Evolutionary conservation across 2,888 invertebrate species (phyloP), one percentile per base, ranked within the genome.

Genomic region (Chaitophorus viminalis): DNA sequence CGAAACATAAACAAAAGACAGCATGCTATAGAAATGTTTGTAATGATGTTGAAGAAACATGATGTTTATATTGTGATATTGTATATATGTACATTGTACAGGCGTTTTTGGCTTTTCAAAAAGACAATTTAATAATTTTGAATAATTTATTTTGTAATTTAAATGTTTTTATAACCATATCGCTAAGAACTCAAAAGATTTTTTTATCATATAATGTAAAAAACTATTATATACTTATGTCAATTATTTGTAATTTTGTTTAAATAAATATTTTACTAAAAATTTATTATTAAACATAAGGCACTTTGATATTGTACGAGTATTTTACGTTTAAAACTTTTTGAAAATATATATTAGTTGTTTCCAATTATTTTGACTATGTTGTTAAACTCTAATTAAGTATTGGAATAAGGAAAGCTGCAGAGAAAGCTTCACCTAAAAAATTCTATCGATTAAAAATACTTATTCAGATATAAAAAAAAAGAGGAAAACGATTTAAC

Each of bases 1-100:
- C 81, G 87, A 87, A 87, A 87, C 79, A 87, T 87, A 87, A 79
- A 87, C 70, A 78, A 87, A 87, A 60, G 87, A 86, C 74, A 81
- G 87, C 87, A 87, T 87, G 87, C 87, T 87, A 74, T 79, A 74
- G 79, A 79, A 79, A 87, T 87, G 87, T 87, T 87, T 81, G 72
- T 87, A 74, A 87, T 87, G 87, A 87, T 87, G 79, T 87, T 74
- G 72, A 87, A 87, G 79, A 87, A 79, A 81, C 74, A 87, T 87
- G 79, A 87, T 87, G 72, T 87, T 46, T 72, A 31, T 79, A 74
- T 60, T 87, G 79, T 87, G 86, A 79, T 74, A 36, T 79, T 78
- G 77, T 87, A 78, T 87, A 72, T 68, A 70, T 77, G 46, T 77
- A 77, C 68, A 77, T 52, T 86, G 86, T 78, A 86, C 70, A 78